Conservation (phyloP, 2,888 invertebrate species). For the Emmelina monodactyla region DNA sequence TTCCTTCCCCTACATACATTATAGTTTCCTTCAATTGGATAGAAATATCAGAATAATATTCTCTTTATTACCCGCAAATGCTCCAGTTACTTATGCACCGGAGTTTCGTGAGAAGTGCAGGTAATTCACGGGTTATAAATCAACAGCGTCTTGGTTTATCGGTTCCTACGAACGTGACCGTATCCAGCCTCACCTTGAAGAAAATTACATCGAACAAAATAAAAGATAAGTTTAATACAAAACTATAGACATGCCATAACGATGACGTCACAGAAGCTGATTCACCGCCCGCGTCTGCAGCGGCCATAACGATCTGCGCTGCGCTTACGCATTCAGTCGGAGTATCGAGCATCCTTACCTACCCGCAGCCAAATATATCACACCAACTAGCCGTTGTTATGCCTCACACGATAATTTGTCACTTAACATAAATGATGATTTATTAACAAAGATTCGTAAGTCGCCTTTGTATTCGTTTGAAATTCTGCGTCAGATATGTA, state of each 20-base stretch:
- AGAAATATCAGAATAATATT: no score
- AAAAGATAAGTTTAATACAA: conserved; percentile 20
- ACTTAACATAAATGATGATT: no score
- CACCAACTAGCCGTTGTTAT: not conserved
- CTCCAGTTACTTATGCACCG: no score
- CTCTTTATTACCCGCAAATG: no score
- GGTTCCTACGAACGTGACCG: not conserved
- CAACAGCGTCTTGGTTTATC: no score
- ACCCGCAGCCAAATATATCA: conserved; percentile 8
- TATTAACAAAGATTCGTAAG: not conserved
- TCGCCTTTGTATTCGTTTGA: no score
- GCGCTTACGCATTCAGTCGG: conserved; percentile 41
- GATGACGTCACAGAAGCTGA: conserved; percentile 47
- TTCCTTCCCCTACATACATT: no score
- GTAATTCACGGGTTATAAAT: no score
- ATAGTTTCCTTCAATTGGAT: no score
- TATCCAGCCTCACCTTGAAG: conserved; percentile 4
- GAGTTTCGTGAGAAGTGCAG: no score
- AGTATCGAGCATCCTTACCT: conserved; percentile 27
- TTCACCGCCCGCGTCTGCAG: conserved; percentile 34
- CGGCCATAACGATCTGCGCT: conserved; percentile 19
- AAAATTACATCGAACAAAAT: conserved; percentile 6
- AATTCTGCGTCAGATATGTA: no score
- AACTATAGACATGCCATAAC: conserved; percentile 36
- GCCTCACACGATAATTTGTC: not conserved